Evolutionary conservation across 2,113 vertebrate species (phyloP).

Genomic region (Leucosticte australis): DNA sequence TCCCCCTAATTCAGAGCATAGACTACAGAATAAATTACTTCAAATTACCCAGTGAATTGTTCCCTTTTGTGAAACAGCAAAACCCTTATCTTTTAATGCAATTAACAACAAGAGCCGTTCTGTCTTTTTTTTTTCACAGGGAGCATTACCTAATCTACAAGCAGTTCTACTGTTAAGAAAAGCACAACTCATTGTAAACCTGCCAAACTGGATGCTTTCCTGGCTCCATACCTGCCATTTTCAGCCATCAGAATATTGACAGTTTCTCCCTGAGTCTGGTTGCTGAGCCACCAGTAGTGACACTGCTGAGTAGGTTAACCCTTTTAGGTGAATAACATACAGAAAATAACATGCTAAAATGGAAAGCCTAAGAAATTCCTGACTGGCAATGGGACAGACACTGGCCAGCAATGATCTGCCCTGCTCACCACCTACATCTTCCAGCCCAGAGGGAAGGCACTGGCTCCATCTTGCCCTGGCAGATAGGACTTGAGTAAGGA

Average conservation of each 20-base stretch:
- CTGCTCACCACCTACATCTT: neutral
- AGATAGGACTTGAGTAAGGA: neutral
- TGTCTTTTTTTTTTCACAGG: neutral
- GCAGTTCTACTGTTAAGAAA: neutral
- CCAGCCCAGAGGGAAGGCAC: neutral
- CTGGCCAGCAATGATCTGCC: neutral
- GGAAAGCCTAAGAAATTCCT: neutral
- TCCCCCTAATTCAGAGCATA: neutral
- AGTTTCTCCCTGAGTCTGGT: neutral
- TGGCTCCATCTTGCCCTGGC: neutral
- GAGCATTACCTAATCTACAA: neutral
- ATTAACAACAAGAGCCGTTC: neutral
- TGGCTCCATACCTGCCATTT: neutral
- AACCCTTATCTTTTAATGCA: neutral
- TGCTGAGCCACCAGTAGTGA: neutral
- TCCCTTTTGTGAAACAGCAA: slow-evolving; percentile 2
- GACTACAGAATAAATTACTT: slow-evolving; percentile 16
- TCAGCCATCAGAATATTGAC: neutral
- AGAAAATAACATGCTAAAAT: rapidly evolving
- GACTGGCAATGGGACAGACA: too few relatives aligned
- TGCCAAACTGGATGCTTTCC: neutral
- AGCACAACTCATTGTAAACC: neutral
- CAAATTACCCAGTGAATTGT: slow-evolving; percentile 15
- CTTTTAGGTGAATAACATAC: neutral
- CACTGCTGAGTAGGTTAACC: neutral